phyloP scores from a whole-genome alignment of 2,888 invertebrate genomes.

The Dryococelus australis region DNA sequence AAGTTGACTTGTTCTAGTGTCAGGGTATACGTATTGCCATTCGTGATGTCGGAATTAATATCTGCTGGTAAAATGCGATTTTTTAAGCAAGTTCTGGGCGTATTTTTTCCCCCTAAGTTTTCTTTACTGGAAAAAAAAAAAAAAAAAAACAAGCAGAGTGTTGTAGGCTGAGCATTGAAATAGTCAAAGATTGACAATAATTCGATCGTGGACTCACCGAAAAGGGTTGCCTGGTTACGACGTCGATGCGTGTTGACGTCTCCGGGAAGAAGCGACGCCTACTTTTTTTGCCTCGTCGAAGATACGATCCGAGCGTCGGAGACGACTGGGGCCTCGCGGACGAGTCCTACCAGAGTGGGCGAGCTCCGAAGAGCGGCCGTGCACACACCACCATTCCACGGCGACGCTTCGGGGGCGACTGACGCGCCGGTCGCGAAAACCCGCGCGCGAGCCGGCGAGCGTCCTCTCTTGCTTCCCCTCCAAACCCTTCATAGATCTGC shows the following conservation, averaged over 20 bases:
- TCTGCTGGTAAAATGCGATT: too few relatives aligned
- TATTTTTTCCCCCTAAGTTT: too few relatives aligned
- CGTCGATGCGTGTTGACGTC: background rate
- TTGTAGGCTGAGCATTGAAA: too few relatives aligned
- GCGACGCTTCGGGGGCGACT: background rate
- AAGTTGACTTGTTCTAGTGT: too few relatives aligned
- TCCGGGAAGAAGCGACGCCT: background rate
- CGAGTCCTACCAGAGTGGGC: background rate
- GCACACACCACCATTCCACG: background rate
- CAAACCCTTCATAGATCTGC: background rate
- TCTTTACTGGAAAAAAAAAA: too few relatives aligned
- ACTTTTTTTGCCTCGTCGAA: background rate
- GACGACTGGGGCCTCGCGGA: background rate
- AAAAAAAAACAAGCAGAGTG: too few relatives aligned
- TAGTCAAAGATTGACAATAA: background rate
- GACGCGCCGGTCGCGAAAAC: background rate
- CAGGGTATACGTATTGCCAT: too few relatives aligned
- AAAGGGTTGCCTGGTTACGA: background rate
- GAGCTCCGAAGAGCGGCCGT: background rate
- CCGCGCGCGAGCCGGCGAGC: background rate
- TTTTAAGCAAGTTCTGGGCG: too few relatives aligned
- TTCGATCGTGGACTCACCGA: background rate
- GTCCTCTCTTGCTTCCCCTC: background rate
- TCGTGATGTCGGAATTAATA: too few relatives aligned
- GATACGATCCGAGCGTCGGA: too few relatives aligned